Base-by-base conservation (phyloP, 1,140 invertebrate genomes). In the Anoplolepis gracilipes region DNA sequence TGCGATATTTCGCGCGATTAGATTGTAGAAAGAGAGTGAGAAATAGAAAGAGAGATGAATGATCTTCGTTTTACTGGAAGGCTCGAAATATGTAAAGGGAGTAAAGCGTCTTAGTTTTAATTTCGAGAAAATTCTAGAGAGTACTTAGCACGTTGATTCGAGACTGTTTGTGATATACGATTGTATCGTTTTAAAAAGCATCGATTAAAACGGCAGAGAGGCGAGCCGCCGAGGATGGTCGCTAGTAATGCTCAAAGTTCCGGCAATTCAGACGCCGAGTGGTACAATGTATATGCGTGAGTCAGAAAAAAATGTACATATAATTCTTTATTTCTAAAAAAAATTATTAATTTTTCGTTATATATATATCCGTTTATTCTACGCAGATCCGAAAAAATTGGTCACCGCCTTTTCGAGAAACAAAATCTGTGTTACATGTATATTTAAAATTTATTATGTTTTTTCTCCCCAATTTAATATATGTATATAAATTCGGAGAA, bases 131-230 rank as follows among this genome's bases (percentile, higher is more conserved):
- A 46, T 7, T 7, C 13, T 72, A 81, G 49, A 70, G 28, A 59
- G 36, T 82, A 82, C 67, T 82, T 73, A 82, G 55, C 78, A 67
- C 62, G 42, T 82, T 42, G 53, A 82, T 72, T 72, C 28, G n/a
- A 73, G 13, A 46, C 28, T 30, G n/a, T 82, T 72, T 82, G 78
- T 82, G 67, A 82, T 82, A 82, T 59, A 73, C 25, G 25, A 82
- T 61, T 81, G 10, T 72, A 42, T 82, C 46, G n/a, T 82, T 81
- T 81, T 42, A 46, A 70, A 42, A 13, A n/a, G n/a, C 39, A 72
- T 81, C 36, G 28, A 7, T 82, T 82, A 13, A 28, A 46, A 25
- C 2, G 53, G 33, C 28, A 10, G 6, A 33, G 42, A n/a, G n/a
- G n/a, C 2, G 19, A 10, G 33, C 19, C 10, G n/a, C 33, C 8